A percentile compares a stretch with the other conserved stretches of the same genome.
These are phyloP conservation scores for Thunnus albacares DNA, from an alignment of 2,797 vertebrate genomes.

Conservation along the genomic window DNA sequence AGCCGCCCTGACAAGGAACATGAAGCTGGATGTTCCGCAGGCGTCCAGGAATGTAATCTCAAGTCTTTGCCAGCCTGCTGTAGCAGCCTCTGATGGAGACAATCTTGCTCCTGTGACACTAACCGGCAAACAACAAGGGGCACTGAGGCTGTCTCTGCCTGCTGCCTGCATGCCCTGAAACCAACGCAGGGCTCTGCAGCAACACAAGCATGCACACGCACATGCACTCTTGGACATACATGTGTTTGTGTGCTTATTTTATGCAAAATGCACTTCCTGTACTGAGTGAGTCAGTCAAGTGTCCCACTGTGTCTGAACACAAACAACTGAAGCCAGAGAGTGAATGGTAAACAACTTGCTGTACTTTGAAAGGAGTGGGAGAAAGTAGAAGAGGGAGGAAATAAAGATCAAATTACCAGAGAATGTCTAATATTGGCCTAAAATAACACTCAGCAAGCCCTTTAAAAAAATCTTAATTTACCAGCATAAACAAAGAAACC, in stretches of 20 bases:
- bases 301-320: slow-evolving; percentile 33
- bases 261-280: slow-evolving; percentile 35
- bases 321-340: slow-evolving; percentile 23
- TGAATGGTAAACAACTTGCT: slow-evolving; percentile 31
- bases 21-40: slow-evolving; percentile 74
- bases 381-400: neutral
- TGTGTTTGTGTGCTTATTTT: slow-evolving; percentile 18
- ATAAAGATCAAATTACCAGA: slow-evolving; percentile 23
- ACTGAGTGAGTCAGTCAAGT: slow-evolving; percentile 1
- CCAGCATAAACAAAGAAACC: slow-evolving; percentile 36
- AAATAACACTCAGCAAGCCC: slow-evolving; percentile 48
- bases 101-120: slow-evolving; percentile 60
- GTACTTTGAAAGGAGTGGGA: slow-evolving; percentile 29
- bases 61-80: slow-evolving; percentile 59
- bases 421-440: slow-evolving; percentile 20
- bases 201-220: neutral
- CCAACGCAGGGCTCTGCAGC: slow-evolving; percentile 16
- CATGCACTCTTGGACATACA: neutral
- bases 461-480: slow-evolving; percentile 39
- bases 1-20: slow-evolving; percentile 58
- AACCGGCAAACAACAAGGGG: slow-evolving; percentile 62
- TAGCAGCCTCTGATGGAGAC: slow-evolving; percentile 52
- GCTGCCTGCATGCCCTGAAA: neutral
- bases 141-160: slow-evolving; percentile 31
- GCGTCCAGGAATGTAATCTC: slow-evolving; percentile 69